Percentiles rank a stretch among this genome's conserved stretches.
Conservation (phyloP, 2,113 vertebrate genomes). For the Pelecanoides urinatrix region DNA sequence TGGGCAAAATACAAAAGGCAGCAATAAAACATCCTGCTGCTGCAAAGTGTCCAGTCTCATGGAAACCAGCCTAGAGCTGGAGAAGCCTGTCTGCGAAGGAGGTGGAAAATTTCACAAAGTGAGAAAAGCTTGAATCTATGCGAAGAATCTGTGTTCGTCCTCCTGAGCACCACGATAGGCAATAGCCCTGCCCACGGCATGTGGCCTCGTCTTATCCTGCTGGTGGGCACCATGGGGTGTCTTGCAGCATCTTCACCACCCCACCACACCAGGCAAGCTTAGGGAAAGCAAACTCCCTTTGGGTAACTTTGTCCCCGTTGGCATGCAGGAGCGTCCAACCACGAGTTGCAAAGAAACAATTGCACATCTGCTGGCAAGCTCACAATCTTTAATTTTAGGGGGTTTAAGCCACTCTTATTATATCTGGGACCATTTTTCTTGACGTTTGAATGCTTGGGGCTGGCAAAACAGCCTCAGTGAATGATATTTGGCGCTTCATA, state of each 20-base stretch:
- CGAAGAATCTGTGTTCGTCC: background rate
- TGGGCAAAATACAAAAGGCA: slow-evolving; percentile 32
- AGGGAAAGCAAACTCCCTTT: background rate
- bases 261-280: background rate
- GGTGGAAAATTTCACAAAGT: background rate
- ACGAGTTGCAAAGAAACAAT: background rate
- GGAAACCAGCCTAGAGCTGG: background rate
- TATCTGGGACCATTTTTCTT: background rate
- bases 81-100: background rate
- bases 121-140: background rate
- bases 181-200: accelerated
- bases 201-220: accelerated
- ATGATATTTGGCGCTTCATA: background rate
- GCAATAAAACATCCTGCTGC: slow-evolving; percentile 22
- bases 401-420: background rate
- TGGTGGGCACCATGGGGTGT: background rate
- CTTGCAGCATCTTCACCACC: background rate
- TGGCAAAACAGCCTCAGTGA: background rate
- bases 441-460: background rate
- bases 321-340: background rate
- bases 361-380: background rate
- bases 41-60: background rate
- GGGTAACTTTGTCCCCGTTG: background rate
- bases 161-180: accelerated
- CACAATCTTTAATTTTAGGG: background rate